phyloP scores from a whole-genome alignment of 2,113 vertebrate genomes.

The Sinocyclocheilus maitianheensis region DNA sequence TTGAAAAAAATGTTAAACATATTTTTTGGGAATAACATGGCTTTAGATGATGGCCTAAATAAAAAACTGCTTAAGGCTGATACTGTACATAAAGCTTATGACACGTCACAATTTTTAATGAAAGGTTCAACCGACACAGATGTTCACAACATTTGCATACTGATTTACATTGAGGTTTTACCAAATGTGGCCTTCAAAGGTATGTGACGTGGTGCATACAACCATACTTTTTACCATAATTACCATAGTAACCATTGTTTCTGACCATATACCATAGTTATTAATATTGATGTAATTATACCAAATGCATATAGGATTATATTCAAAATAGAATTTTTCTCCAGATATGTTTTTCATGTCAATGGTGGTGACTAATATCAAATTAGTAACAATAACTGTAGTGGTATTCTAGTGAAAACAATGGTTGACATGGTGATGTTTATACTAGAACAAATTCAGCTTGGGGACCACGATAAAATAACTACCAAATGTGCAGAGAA shows the following conservation, averaged over 20 bases:
- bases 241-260: background rate
- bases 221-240: background rate
- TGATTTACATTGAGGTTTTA: constrained; percentile 6
- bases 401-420: background rate
- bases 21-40: background rate
- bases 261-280: background rate
- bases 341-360: background rate
- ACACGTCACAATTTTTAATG: constrained; percentile 2
- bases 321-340: no score
- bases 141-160: constrained; percentile 25
- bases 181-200: background rate
- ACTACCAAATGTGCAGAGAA: background rate
- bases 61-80: background rate
- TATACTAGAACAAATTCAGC: background rate
- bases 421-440: background rate
- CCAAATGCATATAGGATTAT: background rate
- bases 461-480: background rate
- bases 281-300: background rate
- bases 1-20: background rate
- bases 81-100: background rate
- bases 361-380: background rate
- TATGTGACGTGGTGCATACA: background rate
- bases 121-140: constrained; percentile 12
- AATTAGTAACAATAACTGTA: background rate
- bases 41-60: background rate